Percentiles rank a stretch among this genome's conserved stretches.
Conservation (phyloP, 2,113 vertebrate species). For the Empidonax traillii region DNA sequence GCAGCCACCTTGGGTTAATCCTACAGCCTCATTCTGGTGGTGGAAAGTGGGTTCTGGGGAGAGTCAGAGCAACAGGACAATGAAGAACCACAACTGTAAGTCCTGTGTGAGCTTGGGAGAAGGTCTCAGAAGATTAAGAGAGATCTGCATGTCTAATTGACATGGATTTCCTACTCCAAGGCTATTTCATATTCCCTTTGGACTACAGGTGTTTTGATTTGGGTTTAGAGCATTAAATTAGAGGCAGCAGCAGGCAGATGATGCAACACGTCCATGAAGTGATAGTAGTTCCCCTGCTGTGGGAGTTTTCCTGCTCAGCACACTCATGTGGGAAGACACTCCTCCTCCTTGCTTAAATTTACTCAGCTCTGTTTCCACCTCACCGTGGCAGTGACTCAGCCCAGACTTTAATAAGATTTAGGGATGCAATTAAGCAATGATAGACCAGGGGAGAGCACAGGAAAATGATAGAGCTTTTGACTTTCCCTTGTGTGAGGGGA, state of each 20-base stretch:
- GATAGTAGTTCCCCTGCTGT: neutral
- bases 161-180: neutral
- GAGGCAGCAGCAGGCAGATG: conserved; percentile 16
- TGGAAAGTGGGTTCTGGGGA: neutral
- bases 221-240: conserved; percentile 30
- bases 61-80: neutral
- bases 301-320: conserved; percentile 4
- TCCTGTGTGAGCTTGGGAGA: neutral
- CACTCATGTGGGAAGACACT: neutral
- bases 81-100: neutral
- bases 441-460: neutral
- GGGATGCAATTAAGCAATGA: conserved; percentile 52
- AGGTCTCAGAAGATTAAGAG: neutral
- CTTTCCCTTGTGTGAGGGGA: conserved; percentile 8
- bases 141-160: conserved; percentile 23
- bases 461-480: conserved; percentile 30
- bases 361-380: neutral
- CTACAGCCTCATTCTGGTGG: neutral
- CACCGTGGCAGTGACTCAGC: neutral
- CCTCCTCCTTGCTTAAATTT: neutral
- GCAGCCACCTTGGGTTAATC: neutral
- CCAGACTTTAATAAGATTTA: conserved; percentile 30
- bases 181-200: neutral
- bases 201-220: conserved; percentile 24
- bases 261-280: neutral